A percentile compares a stretch with the other conserved stretches of the same genome.
These are phyloP conservation scores for Apodemia duryi DNA, from an alignment of 2,888 invertebrate genomes.

Conservation along the genomic window DNA sequence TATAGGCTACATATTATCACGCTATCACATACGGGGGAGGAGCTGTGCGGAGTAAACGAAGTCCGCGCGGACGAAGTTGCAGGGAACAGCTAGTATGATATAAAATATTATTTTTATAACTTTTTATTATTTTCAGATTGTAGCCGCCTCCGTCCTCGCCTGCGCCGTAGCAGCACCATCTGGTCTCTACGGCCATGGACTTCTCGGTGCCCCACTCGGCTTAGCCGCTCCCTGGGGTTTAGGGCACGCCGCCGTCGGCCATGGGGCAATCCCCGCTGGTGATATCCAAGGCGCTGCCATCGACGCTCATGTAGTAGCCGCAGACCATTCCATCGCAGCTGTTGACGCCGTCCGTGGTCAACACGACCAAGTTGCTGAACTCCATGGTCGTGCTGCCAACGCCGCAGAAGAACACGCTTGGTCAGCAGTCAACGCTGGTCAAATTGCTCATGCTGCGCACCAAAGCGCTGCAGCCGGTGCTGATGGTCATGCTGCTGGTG, in stretches of 20 bases:
- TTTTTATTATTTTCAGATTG: conserved; percentile 55
- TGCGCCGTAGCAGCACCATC: conserved; percentile 68
- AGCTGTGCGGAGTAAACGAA: no score
- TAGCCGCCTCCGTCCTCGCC: conserved; percentile 71
- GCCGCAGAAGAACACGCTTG: conserved; percentile 71
- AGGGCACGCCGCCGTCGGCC: conserved; percentile 40
- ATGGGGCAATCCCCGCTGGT: conserved; percentile 62
- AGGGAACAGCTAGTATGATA: no score
- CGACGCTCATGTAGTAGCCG: conserved; percentile 64
- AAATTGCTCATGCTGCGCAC: conserved; percentile 55
- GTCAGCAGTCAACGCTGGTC: conserved; percentile 66
- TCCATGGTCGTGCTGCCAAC: conserved; percentile 68
- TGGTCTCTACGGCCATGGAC: conserved; percentile 36
- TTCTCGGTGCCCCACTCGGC: conserved; percentile 35
- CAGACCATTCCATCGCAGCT: conserved; percentile 66
- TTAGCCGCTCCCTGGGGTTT: conserved; percentile 42
- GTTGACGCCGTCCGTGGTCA: conserved; percentile 60
- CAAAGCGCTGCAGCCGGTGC: conserved; percentile 22
- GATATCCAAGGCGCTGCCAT: conserved; percentile 52
- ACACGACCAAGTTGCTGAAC: conserved; percentile 68
- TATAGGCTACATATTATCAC: no score
- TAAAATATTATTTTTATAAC: no score
- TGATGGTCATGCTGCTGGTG: conserved; percentile 21
- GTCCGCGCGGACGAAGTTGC: no score
- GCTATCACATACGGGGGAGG: no score